Evolutionary conservation across 1,140 invertebrate species (phyloP), one percentile per base, ranked within the genome.

Genomic region (Drosophila ambigua): DNA sequence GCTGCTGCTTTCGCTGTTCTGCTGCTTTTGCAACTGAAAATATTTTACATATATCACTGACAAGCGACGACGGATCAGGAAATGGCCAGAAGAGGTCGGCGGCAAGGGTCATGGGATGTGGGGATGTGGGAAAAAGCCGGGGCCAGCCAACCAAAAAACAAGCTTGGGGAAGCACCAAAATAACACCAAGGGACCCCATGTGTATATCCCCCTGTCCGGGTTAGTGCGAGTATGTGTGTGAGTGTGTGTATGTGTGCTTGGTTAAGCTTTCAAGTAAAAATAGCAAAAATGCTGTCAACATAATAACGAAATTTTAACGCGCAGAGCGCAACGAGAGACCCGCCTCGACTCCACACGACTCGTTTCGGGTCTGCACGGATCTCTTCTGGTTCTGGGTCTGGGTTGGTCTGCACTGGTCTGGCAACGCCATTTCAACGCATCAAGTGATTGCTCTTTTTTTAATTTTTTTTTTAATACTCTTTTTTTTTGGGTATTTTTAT

Each of bases 281-380:
- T 88, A 88, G 83, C 83, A 88, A 88, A 88, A 88, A 74, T 79
- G 67, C 83, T 88, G 83, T 88, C 83, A 88, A 88, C 83, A 88
- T 88, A 88, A 88, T 89, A 88, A 88, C 83, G 83, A 88, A 87
- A 79, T 88, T 88, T 88, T 88, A 88, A 88, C 83, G 84, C 83
- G 84, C 84, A 48, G 58, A 79, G 83, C 82, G 69, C 77, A 72
- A 65, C 68, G 45, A 79, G 49, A 59, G n/a, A 45, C 51, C 53
- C 59, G 51, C 16, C 15, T 35, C 39, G 26, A n/a, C 39, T 24
- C 26, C 24, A 13, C 28, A 11, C 26, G 58, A 20, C 48, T 15
- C 57, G 26, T 7, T 2, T 35, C 35, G 31, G 49, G 28, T 53
- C 48, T 65, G 28, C 15, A 8, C 23, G 61, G 28, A 64, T 48